Percentiles rank a stretch among this genome's conserved stretches.
Evolutionary conservation across 2,797 vertebrate species (phyloP).

Genomic region (Gambusia yucatana): DNA sequence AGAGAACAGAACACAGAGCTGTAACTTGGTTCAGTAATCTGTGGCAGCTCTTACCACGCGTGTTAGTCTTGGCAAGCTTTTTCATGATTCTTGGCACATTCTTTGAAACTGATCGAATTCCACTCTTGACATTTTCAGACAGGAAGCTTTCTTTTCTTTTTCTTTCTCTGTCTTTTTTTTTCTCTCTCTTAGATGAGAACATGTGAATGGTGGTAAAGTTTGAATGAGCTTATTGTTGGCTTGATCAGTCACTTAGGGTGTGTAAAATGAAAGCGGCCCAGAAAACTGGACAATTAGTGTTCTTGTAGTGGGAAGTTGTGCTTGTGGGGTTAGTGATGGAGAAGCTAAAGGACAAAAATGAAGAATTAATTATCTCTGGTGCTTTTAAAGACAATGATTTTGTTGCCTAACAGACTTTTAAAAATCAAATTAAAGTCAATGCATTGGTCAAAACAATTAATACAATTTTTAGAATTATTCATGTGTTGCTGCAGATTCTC

Average conservation of each 20-base stretch:
- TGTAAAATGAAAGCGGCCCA: constrained; percentile 64
- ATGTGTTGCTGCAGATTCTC: background rate
- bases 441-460: constrained; percentile 17
- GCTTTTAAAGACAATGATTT: constrained; percentile 36
- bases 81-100: constrained; percentile 84
- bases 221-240: constrained; percentile 82
- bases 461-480: background rate
- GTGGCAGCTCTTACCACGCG: constrained; percentile 82
- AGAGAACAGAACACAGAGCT: constrained; percentile 82
- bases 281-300: constrained; percentile 70
- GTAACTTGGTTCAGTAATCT: constrained; percentile 84
- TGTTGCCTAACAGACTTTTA: constrained; percentile 42
- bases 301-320: constrained; percentile 48
- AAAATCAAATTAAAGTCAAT: constrained; percentile 38
- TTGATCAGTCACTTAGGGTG: constrained; percentile 70
- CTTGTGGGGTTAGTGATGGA: constrained; percentile 39
- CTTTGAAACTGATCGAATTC: constrained; percentile 84
- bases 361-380: constrained; percentile 52
- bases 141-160: constrained; percentile 75
- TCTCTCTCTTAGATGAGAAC: constrained; percentile 76
- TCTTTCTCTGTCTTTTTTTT: constrained; percentile 55
- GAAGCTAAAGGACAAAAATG: constrained; percentile 21
- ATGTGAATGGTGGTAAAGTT: constrained; percentile 82
- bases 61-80: constrained; percentile 83
- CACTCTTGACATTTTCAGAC: constrained; percentile 84